Evolutionary conservation across 1,140 invertebrate genomes (phyloP), one percentile per base, ranked within the genome.

Genomic region (Thalassaphorura encarpata): DNA sequence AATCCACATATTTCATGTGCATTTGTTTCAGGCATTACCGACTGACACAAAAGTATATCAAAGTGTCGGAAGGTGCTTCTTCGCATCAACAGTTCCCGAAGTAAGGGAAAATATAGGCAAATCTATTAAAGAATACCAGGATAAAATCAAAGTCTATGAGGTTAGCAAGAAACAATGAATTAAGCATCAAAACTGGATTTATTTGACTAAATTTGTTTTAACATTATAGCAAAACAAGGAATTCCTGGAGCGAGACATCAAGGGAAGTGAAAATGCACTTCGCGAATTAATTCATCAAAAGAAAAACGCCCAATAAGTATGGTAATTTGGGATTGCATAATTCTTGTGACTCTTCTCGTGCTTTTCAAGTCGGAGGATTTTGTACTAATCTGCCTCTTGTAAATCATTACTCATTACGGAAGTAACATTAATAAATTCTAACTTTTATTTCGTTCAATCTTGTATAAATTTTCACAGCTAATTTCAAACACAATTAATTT

Each of bases 231-330:
- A 74, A 51, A 86, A 80, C 58, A 89, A 90, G 71, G 67, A 73
- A 6, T 87, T 85, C 69, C 72, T 90, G 59, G 82, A 88, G 67
- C 77, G 78, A 62, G 88, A 75, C 71, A 74, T 90, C 45, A 87
- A 87, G 72, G 86, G 89, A 63, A 85, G 83, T 69, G 83, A 89
- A 74, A 82, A 89, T 68, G 87, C 86, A 70, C 73, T 92, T 3
- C 71, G 87, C 67, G 87, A 91, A 78, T 81, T 91, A 76, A 81
- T 92, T 0, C 79, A 84, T 63, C 82, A 82, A 54, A 75, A 77
- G 51, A 82, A 81, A 26, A 58, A 52, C 49, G 61, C 51, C 11
- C n/a, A 11, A 36, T 36, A 36, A n/a, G 11, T 36, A 11, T 36
- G n/a, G n/a, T n/a, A n/a, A n/a, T n/a, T n/a, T n/a, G n/a, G n/a